Evolutionary conservation across 2,888 invertebrate species (phyloP).

Genomic region (Poecilus cupreus): DNA sequence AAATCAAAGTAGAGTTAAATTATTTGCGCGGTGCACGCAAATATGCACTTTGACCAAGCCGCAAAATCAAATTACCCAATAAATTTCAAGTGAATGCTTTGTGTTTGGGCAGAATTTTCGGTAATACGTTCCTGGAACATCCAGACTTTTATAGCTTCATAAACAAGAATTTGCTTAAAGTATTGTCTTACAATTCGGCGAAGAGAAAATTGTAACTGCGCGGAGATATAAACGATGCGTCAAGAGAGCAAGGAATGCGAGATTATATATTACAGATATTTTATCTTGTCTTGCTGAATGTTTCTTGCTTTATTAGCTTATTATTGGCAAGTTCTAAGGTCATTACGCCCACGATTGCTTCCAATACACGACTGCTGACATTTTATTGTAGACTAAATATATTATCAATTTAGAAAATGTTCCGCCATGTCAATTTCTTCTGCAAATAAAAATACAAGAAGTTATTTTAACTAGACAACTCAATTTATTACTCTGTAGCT

Average conservation of each 20-base stretch:
- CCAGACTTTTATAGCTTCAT: not conserved
- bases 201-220: slow-evolving; percentile 31
- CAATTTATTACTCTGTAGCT: slow-evolving; percentile 2
- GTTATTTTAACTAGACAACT: slow-evolving; percentile 33
- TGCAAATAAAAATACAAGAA: not conserved
- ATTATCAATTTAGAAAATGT: slow-evolving; percentile 39
- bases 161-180: not conserved
- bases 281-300: slow-evolving; percentile 25
- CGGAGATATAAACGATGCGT: slow-evolving; percentile 4
- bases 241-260: slow-evolving; percentile 1
- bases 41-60: not conserved
- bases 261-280: slow-evolving; percentile 39
- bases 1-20: slow-evolving; percentile 1
- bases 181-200: slow-evolving; percentile 27
- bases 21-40: slow-evolving; percentile 13
- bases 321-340: slow-evolving; percentile 68
- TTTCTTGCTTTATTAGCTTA: slow-evolving; percentile 63
- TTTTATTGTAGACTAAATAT: slow-evolving; percentile 30
- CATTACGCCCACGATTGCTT: slow-evolving; percentile 66
- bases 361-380: slow-evolving; percentile 63
- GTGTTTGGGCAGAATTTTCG: not conserved
- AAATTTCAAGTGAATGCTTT: not conserved
- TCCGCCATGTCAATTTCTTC: slow-evolving; percentile 24
- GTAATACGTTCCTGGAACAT: not conserved
- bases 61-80: not conserved